phyloP scores from a whole-genome alignment of 2,113 vertebrate species.

The Bos javanicus region DNA sequence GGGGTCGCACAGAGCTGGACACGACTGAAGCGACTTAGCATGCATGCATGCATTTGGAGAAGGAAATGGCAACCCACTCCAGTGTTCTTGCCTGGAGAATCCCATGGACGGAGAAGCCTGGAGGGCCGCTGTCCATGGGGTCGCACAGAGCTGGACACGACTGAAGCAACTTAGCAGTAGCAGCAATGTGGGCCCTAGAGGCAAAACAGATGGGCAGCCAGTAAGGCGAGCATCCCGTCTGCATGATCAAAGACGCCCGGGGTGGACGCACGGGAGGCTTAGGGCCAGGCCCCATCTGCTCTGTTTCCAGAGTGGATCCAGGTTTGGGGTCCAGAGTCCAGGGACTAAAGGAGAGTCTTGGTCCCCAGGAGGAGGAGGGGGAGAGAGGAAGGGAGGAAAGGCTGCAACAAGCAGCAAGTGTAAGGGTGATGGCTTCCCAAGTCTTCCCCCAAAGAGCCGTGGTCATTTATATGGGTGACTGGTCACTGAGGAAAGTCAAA shows the following conservation, averaged over 20 bases:
- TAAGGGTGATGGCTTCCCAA: neutral
- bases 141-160: no score
- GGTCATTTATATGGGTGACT: neutral
- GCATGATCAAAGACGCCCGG: neutral
- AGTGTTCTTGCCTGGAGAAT: no score
- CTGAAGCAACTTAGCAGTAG: no score
- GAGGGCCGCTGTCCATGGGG: no score
- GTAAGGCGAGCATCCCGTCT: accelerated
- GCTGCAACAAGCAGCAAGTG: neutral
- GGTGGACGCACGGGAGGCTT: neutral
- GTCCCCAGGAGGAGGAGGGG: neutral
- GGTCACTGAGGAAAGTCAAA: neutral
- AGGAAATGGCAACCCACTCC: no score
- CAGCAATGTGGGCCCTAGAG: no score
- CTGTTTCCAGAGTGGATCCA: neutral
- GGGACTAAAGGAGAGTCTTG: neutral
- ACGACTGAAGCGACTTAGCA: no score
- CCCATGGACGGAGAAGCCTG: no score
- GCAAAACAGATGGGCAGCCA: neutral
- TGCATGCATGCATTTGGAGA: no score
- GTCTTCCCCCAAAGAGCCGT: neutral
- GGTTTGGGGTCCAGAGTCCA: neutral
- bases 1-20: no score
- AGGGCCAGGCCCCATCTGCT: neutral
- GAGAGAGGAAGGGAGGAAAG: no score